Percentiles rank a stretch among this genome's conserved stretches.
phyloP scores from a whole-genome alignment of 2,113 vertebrate genomes.

The Vanacampus margaritifer region DNA sequence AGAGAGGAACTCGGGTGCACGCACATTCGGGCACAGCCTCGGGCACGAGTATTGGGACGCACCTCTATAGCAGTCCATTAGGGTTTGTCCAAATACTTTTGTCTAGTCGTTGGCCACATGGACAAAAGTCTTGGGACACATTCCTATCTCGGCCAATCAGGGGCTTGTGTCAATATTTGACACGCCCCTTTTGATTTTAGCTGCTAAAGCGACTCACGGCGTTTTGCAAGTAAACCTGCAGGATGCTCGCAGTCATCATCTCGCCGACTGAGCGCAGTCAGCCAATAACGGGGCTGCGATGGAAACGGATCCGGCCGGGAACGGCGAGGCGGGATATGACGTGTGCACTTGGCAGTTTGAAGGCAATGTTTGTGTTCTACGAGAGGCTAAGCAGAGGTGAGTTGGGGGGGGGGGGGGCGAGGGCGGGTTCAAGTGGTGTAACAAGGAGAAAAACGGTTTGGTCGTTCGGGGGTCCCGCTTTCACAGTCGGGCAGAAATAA shows the following conservation, averaged over 20 bases:
- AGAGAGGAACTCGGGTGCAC: too few relatives aligned
- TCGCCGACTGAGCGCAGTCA: too few relatives aligned
- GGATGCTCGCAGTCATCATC: background rate
- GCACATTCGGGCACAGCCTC: too few relatives aligned
- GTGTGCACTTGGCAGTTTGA: background rate
- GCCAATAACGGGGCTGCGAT: background rate
- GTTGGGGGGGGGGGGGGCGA: background rate
- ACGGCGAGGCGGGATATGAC: background rate
- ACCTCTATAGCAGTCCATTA: too few relatives aligned
- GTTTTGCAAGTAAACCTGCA: background rate
- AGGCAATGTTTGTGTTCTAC: slow-evolving; percentile 4
- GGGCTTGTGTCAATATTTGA: too few relatives aligned
- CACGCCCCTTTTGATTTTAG: background rate
- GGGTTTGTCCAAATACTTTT: too few relatives aligned
- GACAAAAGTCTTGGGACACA: too few relatives aligned
- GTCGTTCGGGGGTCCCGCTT: background rate
- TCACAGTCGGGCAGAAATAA: slow-evolving; percentile 16
- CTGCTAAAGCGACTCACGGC: background rate
- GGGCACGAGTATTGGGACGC: too few relatives aligned
- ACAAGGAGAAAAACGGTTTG: background rate
- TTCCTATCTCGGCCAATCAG: too few relatives aligned
- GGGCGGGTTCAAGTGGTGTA: background rate
- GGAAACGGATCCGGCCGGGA: background rate
- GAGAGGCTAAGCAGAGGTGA: background rate
- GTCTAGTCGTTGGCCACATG: background rate